Evolutionary conservation across 2,113 vertebrate species (phyloP).

Genomic region (Halichoeres trimaculatus): DNA sequence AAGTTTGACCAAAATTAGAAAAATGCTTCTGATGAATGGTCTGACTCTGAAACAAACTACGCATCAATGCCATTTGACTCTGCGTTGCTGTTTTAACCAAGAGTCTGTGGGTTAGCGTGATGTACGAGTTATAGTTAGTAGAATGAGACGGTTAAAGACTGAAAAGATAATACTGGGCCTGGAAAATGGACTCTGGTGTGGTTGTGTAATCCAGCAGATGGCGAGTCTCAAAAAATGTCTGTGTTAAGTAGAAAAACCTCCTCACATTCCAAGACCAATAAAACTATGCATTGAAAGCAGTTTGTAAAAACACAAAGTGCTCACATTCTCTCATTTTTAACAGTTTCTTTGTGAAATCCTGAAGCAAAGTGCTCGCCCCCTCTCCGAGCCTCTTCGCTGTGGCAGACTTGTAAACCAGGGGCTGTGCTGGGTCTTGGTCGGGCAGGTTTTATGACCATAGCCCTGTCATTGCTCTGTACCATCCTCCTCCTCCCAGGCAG

Average conservation of each 20-base stretch:
- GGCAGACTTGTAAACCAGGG: slow-evolving; percentile 58
- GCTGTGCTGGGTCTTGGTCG: slow-evolving; percentile 71
- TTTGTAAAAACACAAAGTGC: neutral
- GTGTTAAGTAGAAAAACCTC: neutral
- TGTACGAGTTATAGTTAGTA: neutral
- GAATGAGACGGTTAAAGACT: too few species aligned
- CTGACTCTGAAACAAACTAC: slow-evolving; percentile 34
- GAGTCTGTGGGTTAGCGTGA: neutral
- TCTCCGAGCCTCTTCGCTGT: slow-evolving; percentile 24
- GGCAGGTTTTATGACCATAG: slow-evolving; percentile 77
- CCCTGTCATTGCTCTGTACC: slow-evolving; percentile 66
- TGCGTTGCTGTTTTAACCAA: neutral
- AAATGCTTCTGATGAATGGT: slow-evolving; percentile 17
- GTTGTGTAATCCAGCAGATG: too few species aligned
- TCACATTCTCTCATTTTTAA: neutral
- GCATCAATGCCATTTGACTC: neutral
- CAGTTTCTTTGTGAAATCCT: neutral
- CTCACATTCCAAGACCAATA: too few species aligned
- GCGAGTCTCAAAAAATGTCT: too few species aligned
- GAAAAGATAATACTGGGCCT: too few species aligned
- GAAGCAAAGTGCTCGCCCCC: neutral
- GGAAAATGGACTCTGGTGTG: too few species aligned
- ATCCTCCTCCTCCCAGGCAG: slow-evolving; percentile 37
- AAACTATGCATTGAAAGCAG: neutral
- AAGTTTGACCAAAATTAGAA: neutral